Percentiles rank a stretch among this genome's conserved stretches.
Evolutionary conservation across 2,888 invertebrate genomes (phyloP).

Genomic region (Nephrocerus scutellatus): DNA sequence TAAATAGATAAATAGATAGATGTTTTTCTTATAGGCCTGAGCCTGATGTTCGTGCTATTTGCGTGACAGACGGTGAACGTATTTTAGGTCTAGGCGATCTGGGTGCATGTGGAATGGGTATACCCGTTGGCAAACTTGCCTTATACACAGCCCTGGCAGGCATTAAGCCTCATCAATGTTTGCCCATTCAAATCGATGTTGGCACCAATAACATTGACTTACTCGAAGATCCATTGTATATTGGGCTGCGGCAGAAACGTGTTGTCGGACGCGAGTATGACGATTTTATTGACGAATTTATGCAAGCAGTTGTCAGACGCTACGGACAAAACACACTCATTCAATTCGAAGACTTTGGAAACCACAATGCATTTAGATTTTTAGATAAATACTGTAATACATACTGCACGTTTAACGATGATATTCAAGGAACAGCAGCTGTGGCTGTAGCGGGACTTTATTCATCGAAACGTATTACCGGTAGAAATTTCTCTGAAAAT

Average conservation of each 20-base stretch:
- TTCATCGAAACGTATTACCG: conserved; percentile 44
- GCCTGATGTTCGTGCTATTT: conserved; percentile 76
- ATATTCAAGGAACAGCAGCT: conserved; percentile 95
- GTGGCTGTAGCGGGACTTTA: conserved; percentile 89
- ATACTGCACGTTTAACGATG: conserved; percentile 98
- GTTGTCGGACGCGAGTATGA: conserved; percentile 82
- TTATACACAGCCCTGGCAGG: conserved; percentile 94
- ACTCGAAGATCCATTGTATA: conserved; percentile 88
- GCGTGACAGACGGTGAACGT: conserved; percentile 95
- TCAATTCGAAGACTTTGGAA: conserved; percentile 97
- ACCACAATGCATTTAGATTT: conserved; percentile 92
- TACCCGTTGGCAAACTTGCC: conserved; percentile 94
- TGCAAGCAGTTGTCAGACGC: conserved; percentile 82
- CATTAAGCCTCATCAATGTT: conserved; percentile 90
- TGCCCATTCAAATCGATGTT: conserved; percentile 90
- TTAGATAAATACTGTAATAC: conserved; percentile 81
- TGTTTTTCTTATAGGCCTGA: conserved; percentile 68
- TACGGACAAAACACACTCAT: conserved; percentile 80
- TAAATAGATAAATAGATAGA: conserved; percentile 3
- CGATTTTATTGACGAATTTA: conserved; percentile 93
- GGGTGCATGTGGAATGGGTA: conserved; percentile 94
- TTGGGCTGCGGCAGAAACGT: conserved; percentile 81
- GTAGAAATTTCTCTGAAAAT: conserved; percentile 75
- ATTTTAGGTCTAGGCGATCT: conserved; percentile 95
- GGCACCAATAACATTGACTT: conserved; percentile 88